Conservation (phyloP, 2,113 vertebrate genomes). For the Rhadina sibilatrix region DNA sequence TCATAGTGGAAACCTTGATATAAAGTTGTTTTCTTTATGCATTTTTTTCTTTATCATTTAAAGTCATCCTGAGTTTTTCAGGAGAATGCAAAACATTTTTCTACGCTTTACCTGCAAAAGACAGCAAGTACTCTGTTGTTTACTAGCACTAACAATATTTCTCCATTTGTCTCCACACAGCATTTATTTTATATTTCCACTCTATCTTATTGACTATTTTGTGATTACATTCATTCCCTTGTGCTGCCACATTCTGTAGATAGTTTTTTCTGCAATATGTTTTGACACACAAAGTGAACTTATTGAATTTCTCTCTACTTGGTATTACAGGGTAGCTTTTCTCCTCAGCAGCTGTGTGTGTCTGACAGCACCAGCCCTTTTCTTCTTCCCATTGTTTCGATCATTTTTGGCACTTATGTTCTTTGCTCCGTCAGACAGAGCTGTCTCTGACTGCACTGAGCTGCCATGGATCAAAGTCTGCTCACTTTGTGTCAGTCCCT, state of each 20-base stretch:
- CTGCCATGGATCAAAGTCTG: constrained; percentile 1
- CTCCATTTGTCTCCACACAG: neutral
- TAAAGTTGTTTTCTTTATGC: neutral
- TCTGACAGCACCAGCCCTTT: neutral
- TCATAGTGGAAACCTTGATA: neutral
- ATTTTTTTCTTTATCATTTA: neutral
- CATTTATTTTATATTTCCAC: constrained; percentile 46
- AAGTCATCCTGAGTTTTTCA: neutral
- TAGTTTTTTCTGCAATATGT: constrained; percentile 24
- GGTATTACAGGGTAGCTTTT: constrained; percentile 22
- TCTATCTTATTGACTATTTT: constrained; percentile 23
- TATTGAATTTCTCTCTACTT: constrained; percentile 24
- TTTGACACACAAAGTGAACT: constrained; percentile 44
- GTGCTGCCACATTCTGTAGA: constrained; percentile 4
- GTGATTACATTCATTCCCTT: constrained; percentile 14
- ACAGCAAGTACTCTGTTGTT: neutral
- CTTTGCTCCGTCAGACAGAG: constrained; percentile 1
- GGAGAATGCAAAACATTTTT: neutral
- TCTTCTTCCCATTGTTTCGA: neutral
- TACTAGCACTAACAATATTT: constrained; percentile 12
- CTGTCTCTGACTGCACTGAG: neutral
- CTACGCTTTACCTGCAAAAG: neutral
- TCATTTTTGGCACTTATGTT: neutral
- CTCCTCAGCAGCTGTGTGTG: neutral
- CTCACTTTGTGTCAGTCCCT: neutral